phyloP scores from a whole-genome alignment of 2,797 vertebrate species.

The Podarcis lilfordi region DNA sequence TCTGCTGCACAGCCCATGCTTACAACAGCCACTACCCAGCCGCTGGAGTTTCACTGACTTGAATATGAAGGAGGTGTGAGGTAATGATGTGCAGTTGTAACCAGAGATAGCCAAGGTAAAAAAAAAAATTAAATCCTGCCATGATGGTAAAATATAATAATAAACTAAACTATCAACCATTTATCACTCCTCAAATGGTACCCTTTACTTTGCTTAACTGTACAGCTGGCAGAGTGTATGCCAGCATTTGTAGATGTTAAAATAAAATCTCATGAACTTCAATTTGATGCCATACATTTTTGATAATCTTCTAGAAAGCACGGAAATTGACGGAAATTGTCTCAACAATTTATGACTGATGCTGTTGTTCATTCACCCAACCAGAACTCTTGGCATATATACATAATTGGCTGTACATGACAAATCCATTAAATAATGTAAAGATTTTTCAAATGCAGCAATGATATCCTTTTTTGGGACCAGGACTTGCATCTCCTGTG shows the following conservation, averaged over 20 bases:
- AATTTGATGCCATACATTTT: background rate
- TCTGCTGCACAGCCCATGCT: too few relatives aligned
- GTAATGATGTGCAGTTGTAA: background rate
- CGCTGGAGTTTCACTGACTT: background rate
- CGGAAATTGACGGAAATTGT: background rate
- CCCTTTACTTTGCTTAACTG: background rate
- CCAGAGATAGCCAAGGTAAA: background rate
- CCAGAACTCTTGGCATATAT: background rate
- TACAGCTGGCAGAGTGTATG: background rate
- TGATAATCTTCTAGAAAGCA: background rate
- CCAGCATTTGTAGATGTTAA: background rate
- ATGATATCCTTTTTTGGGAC: background rate
- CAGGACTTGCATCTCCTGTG: background rate
- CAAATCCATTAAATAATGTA: background rate
- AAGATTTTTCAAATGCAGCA: slow-evolving; percentile 1
- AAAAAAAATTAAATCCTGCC: too few relatives aligned
- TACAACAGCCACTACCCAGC: too few relatives aligned
- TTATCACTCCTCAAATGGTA: background rate
- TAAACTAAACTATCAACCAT: background rate
- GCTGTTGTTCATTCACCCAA: background rate
- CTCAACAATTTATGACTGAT: background rate
- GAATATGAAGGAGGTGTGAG: background rate
- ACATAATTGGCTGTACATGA: background rate
- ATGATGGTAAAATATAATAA: background rate
- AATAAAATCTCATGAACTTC: background rate